Percentiles rank a stretch among this genome's conserved stretches.
Evolutionary conservation across 1,140 invertebrate species (phyloP).

Genomic region (Mesaphorura yosii): DNA sequence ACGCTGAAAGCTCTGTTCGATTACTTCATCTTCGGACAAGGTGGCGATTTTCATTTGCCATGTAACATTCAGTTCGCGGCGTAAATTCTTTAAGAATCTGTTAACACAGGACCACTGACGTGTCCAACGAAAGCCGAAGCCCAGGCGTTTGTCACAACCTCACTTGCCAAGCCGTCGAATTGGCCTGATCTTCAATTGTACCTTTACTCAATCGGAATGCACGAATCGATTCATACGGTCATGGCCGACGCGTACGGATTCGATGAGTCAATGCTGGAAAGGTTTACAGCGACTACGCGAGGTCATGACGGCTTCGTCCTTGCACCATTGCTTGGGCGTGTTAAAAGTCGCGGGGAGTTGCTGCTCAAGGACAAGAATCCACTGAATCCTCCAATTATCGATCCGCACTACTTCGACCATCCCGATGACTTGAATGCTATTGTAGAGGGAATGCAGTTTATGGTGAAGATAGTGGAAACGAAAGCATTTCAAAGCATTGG

Average conservation of each 20-base stretch:
- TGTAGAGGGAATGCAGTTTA: conserved; percentile 39
- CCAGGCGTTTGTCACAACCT: conserved; percentile 9
- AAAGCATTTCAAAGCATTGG: neutral
- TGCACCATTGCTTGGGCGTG: conserved; percentile 4
- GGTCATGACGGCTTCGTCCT: conserved; percentile 17
- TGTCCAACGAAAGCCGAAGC: neutral
- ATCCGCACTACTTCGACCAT: conserved; percentile 25
- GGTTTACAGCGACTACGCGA: neutral
- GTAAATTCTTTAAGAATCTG: neutral
- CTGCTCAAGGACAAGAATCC: conserved; percentile 25
- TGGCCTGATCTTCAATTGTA: conserved; percentile 24
- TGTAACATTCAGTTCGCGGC: neutral
- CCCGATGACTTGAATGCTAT: conserved; percentile 15
- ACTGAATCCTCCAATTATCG: conserved; percentile 12
- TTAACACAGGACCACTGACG: conserved; percentile 2
- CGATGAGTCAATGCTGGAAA: conserved; percentile 8
- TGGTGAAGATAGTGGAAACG: conserved; percentile 1
- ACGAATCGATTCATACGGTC: neutral
- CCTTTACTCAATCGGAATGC: conserved; percentile 2
- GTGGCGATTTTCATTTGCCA: neutral
- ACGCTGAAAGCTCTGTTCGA: conserved; percentile 3
- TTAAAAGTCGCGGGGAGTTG: conserved; percentile 20
- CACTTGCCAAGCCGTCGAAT: conserved; percentile 5
- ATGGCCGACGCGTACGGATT: conserved; percentile 7
- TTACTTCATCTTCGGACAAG: conserved; percentile 18